Percentiles rank a stretch among this genome's conserved stretches.
These are phyloP conservation scores for Channa argus DNA, from an alignment of 2,113 vertebrate genomes.

Conservation along the genomic window DNA sequence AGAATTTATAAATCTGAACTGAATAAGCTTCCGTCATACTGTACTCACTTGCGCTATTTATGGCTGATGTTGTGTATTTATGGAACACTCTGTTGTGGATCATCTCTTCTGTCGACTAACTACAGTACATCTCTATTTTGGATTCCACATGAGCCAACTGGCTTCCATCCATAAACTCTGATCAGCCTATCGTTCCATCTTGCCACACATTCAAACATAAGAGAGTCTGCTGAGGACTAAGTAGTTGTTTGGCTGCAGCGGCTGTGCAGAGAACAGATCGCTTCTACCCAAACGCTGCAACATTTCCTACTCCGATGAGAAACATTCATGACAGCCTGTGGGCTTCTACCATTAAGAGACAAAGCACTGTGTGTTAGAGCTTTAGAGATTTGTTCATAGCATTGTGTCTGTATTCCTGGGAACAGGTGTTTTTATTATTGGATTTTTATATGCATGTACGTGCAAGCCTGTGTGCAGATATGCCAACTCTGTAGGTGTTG, in stretches of 20 bases:
- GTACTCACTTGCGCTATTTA: neutral
- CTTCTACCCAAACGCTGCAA: slow-evolving; percentile 15
- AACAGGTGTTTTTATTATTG: neutral
- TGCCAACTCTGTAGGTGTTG: slow-evolving; percentile 35
- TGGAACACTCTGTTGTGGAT: neutral
- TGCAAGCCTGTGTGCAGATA: neutral
- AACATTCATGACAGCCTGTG: slow-evolving; percentile 3
- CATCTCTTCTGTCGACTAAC: slow-evolving; percentile 7
- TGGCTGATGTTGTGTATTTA: neutral
- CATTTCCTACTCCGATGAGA: slow-evolving; percentile 3
- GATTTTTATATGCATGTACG: neutral
- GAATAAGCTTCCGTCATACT: neutral
- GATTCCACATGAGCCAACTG: slow-evolving; percentile 23
- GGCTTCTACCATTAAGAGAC: slow-evolving; percentile 28
- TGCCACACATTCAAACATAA: neutral
- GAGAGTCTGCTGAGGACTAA: slow-evolving; percentile 10
- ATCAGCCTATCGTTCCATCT: slow-evolving; percentile 22
- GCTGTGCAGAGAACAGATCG: slow-evolving; percentile 6
- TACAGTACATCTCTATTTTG: neutral
- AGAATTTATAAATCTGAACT: no score
- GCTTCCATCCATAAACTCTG: slow-evolving; percentile 17
- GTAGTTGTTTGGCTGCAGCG: slow-evolving; percentile 21
- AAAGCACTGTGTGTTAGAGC: neutral
- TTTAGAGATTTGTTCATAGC: slow-evolving; percentile 7
- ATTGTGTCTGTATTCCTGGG: slow-evolving; percentile 7